Evolutionary conservation across 2,113 vertebrate species (phyloP).

Genomic region (Gallinago media): DNA sequence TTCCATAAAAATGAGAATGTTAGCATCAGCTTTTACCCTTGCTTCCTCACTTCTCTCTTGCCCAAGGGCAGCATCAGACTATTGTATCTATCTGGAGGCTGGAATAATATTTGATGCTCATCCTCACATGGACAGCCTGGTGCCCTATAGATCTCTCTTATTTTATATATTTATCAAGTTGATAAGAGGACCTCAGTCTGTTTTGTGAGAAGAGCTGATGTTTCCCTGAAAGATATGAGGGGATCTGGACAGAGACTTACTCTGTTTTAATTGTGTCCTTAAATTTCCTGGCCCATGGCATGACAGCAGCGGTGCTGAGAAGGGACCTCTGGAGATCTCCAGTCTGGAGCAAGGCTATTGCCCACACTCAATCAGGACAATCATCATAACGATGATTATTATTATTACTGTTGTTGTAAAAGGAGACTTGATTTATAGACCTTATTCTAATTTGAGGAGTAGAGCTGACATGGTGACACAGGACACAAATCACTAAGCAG

Average conservation of each 20-base stretch:
- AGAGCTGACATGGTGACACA: neutral
- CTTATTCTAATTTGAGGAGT: neutral
- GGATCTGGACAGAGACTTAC: neutral
- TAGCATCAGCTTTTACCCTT: neutral
- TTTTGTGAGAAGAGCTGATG: neutral
- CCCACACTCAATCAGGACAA: neutral
- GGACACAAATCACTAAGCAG: neutral
- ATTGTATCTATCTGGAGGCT: neutral
- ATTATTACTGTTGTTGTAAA: neutral
- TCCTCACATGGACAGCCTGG: neutral
- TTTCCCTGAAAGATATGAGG: neutral
- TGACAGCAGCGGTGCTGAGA: neutral
- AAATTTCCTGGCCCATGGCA: neutral
- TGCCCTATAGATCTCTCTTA: neutral
- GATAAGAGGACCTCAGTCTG: neutral
- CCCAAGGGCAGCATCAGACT: neutral
- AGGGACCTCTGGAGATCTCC: neutral
- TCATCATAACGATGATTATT: neutral
- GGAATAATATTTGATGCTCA: accelerated
- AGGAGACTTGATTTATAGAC: neutral
- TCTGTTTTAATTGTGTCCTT: neutral
- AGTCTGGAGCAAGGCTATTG: neutral
- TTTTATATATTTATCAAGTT: neutral
- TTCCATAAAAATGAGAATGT: neutral
- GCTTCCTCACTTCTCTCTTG: neutral